A percentile compares a stretch with the other conserved stretches of the same genome.
Conservation (phyloP, 2,888 invertebrate species). For the Portevinia maculata region DNA sequence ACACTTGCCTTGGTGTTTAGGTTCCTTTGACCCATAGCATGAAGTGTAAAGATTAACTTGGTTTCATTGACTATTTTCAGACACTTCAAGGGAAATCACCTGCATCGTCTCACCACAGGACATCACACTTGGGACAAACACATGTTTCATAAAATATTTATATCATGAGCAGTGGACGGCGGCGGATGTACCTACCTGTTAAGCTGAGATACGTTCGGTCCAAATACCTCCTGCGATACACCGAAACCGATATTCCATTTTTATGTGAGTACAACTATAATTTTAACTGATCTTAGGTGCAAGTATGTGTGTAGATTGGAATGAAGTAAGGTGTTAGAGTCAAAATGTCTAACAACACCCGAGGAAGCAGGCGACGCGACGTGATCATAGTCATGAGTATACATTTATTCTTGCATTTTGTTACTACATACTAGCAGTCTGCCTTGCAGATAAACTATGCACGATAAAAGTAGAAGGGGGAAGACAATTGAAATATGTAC, state of each 20-base stretch:
- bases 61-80: conserved; percentile 22
- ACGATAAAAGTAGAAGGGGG: too few species aligned
- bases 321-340: neutral
- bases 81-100: conserved; percentile 33
- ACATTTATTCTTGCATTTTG: neutral
- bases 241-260: conserved; percentile 27
- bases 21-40: conserved; percentile 42
- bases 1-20: conserved; percentile 14
- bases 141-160: conserved; percentile 41
- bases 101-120: conserved; percentile 26
- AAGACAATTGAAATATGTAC: too few species aligned
- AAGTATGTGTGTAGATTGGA: neutral
- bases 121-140: conserved; percentile 35
- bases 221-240: neutral
- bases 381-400: neutral
- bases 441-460: neutral
- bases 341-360: conserved; percentile 4
- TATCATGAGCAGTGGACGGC: conserved; percentile 25
- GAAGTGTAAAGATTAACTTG: conserved; percentile 25
- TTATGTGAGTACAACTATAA: neutral
- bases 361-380: conserved; percentile 8
- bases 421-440: neutral
- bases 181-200: conserved; percentile 5
- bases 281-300: neutral
- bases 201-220: neutral